Percentiles rank a stretch among this genome's conserved stretches.
These are phyloP conservation scores for Helicorthomorpha holstii DNA, from an alignment of 1,140 invertebrate species.

Conservation along the genomic window DNA sequence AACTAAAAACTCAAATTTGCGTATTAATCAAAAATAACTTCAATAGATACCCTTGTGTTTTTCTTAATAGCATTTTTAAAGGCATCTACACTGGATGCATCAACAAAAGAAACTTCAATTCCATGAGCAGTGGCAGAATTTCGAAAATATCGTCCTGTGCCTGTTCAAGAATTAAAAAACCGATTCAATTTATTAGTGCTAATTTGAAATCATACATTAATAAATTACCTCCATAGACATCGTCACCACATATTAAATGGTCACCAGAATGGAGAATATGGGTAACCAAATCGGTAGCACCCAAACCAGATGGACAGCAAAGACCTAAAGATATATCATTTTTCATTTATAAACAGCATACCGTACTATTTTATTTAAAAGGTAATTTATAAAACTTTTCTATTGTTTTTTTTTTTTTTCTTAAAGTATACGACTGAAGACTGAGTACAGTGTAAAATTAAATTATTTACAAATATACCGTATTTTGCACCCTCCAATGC, in stretches of 20 bases:
- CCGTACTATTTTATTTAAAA: no score
- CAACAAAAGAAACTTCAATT: constrained; percentile 60
- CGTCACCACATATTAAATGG: constrained; percentile 78
- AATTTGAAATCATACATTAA: no score
- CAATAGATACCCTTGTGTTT: constrained; percentile 58
- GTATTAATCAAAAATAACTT: not conserved
- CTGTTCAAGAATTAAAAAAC: no score
- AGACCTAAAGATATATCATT: constrained; percentile 32
- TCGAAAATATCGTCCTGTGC: constrained; percentile 46
- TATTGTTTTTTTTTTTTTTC: no score
- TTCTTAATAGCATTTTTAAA: constrained; percentile 50
- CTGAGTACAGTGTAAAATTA: not conserved
- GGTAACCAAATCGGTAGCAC: constrained; percentile 55
- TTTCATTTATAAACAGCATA: no score
- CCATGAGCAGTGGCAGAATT: constrained; percentile 44
- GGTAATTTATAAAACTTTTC: no score
- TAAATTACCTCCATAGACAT: constrained; percentile 72
- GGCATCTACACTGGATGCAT: constrained; percentile 49
- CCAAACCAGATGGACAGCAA: constrained; percentile 76
- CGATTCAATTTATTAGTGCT: no score
- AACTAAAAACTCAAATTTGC: not conserved
- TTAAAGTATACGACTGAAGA: not conserved
- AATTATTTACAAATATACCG: constrained; percentile 26
- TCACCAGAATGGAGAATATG: constrained; percentile 66
- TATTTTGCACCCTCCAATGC: constrained; percentile 77